Conservation (phyloP, 2,797 vertebrate species). For the Pseudocheirus occidentalis region DNA sequence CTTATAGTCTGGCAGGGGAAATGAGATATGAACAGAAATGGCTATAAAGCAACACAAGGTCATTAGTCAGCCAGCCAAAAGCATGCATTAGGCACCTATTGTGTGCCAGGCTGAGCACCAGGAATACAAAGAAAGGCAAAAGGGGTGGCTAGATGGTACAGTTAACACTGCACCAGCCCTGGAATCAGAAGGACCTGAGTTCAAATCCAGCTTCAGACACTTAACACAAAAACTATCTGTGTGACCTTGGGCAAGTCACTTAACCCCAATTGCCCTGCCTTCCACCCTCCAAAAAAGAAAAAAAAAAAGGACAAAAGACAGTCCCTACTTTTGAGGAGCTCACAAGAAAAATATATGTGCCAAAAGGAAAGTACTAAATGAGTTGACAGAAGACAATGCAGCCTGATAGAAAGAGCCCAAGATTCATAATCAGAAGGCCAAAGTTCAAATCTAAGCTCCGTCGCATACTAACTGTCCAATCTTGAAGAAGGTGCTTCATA, state of each 20-base stretch:
- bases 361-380: neutral
- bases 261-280: too few species aligned
- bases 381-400: neutral
- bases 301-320: neutral
- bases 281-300: too few species aligned
- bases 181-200: too few species aligned
- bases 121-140: neutral
- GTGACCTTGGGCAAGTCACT: too few species aligned
- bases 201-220: too few species aligned
- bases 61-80: neutral
- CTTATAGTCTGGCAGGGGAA: neutral
- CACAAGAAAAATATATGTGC: neutral
- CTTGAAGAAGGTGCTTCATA: neutral
- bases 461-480: neutral
- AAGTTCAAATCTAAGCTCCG: neutral
- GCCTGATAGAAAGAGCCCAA: neutral
- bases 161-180: too few species aligned
- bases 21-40: neutral
- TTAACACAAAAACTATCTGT: too few species aligned
- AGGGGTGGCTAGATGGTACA: too few species aligned
- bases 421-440: neutral
- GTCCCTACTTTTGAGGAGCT: neutral
- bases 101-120: neutral
- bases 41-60: neutral
- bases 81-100: neutral